Conservation (phyloP, 2,888 invertebrate genomes). For the Noctua pronuba region DNA sequence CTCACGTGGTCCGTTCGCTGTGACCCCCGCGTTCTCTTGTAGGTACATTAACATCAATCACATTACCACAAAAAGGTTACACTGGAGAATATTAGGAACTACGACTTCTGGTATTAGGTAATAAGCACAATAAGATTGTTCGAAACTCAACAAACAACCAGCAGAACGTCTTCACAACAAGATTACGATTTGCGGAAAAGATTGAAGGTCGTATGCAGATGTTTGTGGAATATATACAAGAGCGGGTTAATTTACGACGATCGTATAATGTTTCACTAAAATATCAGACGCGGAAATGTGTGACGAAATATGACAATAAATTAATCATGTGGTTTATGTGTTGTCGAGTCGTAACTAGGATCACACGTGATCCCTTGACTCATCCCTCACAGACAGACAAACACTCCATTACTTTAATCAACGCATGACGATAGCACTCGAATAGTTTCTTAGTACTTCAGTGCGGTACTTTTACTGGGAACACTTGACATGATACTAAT, state of each 20-base stretch:
- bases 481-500: conserved; percentile 44
- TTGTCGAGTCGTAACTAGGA: conserved; percentile 62
- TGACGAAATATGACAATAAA: conserved; percentile 63
- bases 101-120: conserved; percentile 43
- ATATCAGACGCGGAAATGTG: conserved; percentile 73
- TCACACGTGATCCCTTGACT: conserved; percentile 72
- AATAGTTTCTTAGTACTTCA: conserved; percentile 71
- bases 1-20: conserved; percentile 58
- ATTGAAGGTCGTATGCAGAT: conserved; percentile 76
- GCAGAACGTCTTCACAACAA: conserved; percentile 72
- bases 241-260: conserved; percentile 65
- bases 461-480: conserved; percentile 53
- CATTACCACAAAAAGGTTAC: conserved; percentile 36
- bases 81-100: conserved; percentile 27
- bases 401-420: conserved; percentile 74
- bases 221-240: conserved; percentile 64
- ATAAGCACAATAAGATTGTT: conserved; percentile 42
- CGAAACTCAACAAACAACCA: conserved; percentile 58
- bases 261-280: conserved; percentile 67
- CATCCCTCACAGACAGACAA: conserved; percentile 70
- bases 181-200: conserved; percentile 80
- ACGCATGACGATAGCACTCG: conserved; percentile 71
- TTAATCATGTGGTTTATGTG: conserved; percentile 65
- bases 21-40: conserved; percentile 42
- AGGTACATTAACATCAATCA: conserved; percentile 43